phyloP scores from a whole-genome alignment of 2,888 invertebrate genomes.

The Callosobruchus maculatus region DNA sequence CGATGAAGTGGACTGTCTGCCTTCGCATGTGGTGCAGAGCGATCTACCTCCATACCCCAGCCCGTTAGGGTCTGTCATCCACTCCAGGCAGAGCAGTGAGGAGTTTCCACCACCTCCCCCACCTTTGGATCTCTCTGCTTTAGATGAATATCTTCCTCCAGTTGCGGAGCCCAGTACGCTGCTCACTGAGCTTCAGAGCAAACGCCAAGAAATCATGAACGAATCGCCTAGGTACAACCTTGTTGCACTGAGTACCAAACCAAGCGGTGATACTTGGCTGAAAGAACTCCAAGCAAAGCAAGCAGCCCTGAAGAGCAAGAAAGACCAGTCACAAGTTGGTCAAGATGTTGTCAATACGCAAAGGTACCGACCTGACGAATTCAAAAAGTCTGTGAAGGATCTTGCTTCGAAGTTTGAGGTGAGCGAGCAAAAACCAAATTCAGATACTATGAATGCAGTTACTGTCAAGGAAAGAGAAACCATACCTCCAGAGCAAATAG shows the following conservation, averaged over 20 bases:
- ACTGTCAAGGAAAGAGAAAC: constrained; percentile 37
- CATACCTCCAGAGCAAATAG: constrained; percentile 53
- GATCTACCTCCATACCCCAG: constrained; percentile 80
- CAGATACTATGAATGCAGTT: constrained; percentile 21
- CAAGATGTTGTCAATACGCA: constrained; percentile 36
- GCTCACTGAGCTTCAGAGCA: constrained; percentile 62
- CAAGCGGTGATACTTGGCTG: constrained; percentile 64
- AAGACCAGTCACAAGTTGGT: constrained; percentile 43
- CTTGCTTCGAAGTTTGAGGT: constrained; percentile 78
- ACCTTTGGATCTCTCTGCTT: constrained; percentile 64
- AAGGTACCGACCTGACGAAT: constrained; percentile 27
- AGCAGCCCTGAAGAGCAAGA: constrained; percentile 58
- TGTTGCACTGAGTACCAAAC: constrained; percentile 29
- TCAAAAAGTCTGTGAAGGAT: constrained; percentile 63
- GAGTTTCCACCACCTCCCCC: constrained; percentile 89
- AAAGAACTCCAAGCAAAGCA: constrained; percentile 79
- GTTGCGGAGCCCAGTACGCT: constrained; percentile 46
- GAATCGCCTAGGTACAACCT: constrained; percentile 49
- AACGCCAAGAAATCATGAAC: constrained; percentile 59
- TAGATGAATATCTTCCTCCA: constrained; percentile 55
- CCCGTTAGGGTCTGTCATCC: constrained; percentile 70
- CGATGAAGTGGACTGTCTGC: constrained; percentile 65
- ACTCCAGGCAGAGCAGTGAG: constrained; percentile 83
- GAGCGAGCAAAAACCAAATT: constrained; percentile 16
- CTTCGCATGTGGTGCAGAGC: constrained; percentile 49